Conservation (phyloP, 2,888 invertebrate genomes). For the Stegophylla sp. region DNA sequence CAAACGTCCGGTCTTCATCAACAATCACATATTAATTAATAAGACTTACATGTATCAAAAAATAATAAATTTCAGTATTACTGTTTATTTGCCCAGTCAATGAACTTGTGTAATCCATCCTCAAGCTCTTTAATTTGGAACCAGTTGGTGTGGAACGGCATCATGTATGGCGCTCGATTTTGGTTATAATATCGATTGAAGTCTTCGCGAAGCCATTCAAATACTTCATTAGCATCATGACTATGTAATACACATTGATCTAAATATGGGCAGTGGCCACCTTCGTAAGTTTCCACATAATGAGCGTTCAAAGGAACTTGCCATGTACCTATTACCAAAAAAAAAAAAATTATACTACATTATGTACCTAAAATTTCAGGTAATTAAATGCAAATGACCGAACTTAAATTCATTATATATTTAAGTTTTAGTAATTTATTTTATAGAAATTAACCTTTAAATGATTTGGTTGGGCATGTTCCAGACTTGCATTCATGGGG, state of each 20-base stretch:
- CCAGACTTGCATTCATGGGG: slow-evolving; percentile 91
- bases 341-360: too few species aligned
- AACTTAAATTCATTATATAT: not conserved
- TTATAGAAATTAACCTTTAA: slow-evolving; percentile 72
- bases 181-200: slow-evolving; percentile 71
- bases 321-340: slow-evolving; percentile 75
- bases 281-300: slow-evolving; percentile 85
- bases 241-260: slow-evolving; percentile 92
- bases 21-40: not conserved
- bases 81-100: slow-evolving; percentile 79
- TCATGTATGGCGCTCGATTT: slow-evolving; percentile 90
- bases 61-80: slow-evolving; percentile 64
- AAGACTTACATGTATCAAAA: not conserved
- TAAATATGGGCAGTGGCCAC: slow-evolving; percentile 89
- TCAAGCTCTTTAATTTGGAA: slow-evolving; percentile 87
- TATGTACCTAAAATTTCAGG: too few species aligned
- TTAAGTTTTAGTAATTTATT: too few species aligned
- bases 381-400: not conserved
- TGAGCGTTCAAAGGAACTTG: slow-evolving; percentile 90
- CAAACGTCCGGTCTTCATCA: slow-evolving; percentile 80
- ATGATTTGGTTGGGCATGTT: slow-evolving; percentile 87
- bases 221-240: slow-evolving; percentile 79
- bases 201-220: slow-evolving; percentile 89
- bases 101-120: slow-evolving; percentile 81
- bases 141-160: slow-evolving; percentile 97